Evolutionary conservation across 2,888 invertebrate species (phyloP), one percentile per base, ranked within the genome.

Genomic region (Endomychus coccineus): DNA sequence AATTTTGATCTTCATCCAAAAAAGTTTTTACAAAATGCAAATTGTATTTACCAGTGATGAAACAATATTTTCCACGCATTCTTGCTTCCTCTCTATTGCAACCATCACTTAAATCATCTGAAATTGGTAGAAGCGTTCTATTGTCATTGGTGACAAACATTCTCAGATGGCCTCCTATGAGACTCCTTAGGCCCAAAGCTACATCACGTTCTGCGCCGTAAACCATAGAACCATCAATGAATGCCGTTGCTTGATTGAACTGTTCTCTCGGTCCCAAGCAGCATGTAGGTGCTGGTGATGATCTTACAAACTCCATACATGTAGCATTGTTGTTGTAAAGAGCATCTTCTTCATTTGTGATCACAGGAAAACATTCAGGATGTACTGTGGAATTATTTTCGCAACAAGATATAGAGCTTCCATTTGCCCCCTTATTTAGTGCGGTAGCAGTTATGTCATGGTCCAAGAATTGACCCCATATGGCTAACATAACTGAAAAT

Each of bases 361-460:
- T 54, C 1, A 90, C 85, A 0, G 88, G 82, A 65, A 81, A 86
- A 62, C 90, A 90, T 55, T 87, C 86, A 0, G 87, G 86, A 61
- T 86, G 83, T 11, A 56, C 50, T 2, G 49, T 48, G 1, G 62
- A 53, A 16, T 61, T 56, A 21, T 48, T 45, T 10, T 48, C 45
- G 55, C 87, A 86, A 58, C 89, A 89, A 0, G 83, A 74, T 6
- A 89, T 75, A 0, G 82, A 71, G 6, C 71, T 74, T 21, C 82
- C 83, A 56, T 86, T 79, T 34, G 68, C 63, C 66, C 83, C 80
- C 55, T 80, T 79, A 49, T 77, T 83, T 4, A 84, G 65, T 0
- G 88, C 87, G 0, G 88, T 89, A 4, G 87, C 83, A 0, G 88
- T 87, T 36, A 90, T 79, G 48, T 90, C 90, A 49, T 90, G 89